Evolutionary conservation across 2,113 vertebrate genomes (phyloP), one percentile per base, ranked within the genome.

Genomic region (Myrmecophaga tridactyla): DNA sequence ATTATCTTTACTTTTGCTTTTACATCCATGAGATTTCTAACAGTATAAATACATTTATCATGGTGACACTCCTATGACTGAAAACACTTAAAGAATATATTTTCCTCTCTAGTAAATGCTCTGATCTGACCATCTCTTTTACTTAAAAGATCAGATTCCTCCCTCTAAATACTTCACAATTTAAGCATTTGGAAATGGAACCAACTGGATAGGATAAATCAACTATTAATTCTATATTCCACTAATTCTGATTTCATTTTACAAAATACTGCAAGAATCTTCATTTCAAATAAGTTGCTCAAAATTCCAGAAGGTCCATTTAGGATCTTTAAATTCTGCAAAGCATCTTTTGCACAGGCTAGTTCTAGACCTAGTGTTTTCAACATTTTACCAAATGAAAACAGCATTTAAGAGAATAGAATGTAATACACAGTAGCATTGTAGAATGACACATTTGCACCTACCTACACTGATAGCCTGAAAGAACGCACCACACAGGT

Each of bases 291-390:
- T n/a, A 76, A 92, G 36, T 56, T 63, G 15, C 70, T 95, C 63
- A 84, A 53, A 96, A 89, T 81, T 80, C 14, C 39, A 91, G 25
- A 43, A 83, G 43, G 27, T 43, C 39, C n/a, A 48, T 6, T 17
- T 31, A 77, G 39, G 46, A 95, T 36, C 21, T 88, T 92, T 63
- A 76, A 85, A 23, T 88, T 94, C 81, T 76, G 29, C 43, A 87
- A 89, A 84, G n/a, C 15, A 20, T 43, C 17, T 29, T 65, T 46
- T 81, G 48, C 15, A 53, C 8, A 75, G 53, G 62, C 58, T 9
- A 46, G 41, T 58, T 78, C 43, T 81, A 86, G 76, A 10, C 20
- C 76, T 67, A 20, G 25, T 7, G 7, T 43, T 51, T 14, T 90
- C 62, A 76, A 10, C 69, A 86, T 65, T 63, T 80, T 46, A 60